Evolutionary conservation across 2,113 vertebrate species (phyloP).

Genomic region (Upupa epops): DNA sequence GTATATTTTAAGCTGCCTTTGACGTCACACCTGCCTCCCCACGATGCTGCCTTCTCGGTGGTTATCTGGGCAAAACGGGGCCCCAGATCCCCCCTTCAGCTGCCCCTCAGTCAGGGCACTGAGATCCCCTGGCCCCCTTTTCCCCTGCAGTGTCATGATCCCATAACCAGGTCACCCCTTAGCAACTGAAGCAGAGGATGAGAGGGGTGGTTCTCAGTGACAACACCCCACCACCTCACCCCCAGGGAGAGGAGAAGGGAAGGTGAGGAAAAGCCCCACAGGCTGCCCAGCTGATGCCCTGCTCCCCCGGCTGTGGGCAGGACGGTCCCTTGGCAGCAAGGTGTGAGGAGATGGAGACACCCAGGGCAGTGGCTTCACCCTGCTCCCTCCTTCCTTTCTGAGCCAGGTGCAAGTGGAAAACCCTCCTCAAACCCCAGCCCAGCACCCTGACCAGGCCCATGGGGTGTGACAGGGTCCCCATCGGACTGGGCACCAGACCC

Average conservation of each 20-base stretch:
- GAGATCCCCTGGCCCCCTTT: background rate
- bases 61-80: background rate
- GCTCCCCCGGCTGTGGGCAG: accelerated
- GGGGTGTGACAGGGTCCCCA: background rate
- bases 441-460: accelerated
- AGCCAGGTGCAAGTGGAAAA: background rate
- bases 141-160: background rate
- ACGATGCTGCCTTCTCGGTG: background rate
- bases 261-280: background rate
- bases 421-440: accelerated
- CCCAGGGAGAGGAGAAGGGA: background rate
- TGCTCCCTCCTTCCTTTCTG: background rate
- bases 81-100: background rate
- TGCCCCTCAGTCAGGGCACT: too few species aligned
- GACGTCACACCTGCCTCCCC: constrained; percentile 50
- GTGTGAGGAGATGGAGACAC: accelerated
- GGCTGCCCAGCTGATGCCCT: accelerated
- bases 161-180: background rate
- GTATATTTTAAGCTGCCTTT: constrained; percentile 64
- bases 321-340: accelerated
- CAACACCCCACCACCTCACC: accelerated
- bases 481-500: background rate
- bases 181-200: background rate
- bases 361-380: background rate
- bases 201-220: background rate